phyloP scores from a whole-genome alignment of 2,888 invertebrate species.

The Troides oblongomaculatus region DNA sequence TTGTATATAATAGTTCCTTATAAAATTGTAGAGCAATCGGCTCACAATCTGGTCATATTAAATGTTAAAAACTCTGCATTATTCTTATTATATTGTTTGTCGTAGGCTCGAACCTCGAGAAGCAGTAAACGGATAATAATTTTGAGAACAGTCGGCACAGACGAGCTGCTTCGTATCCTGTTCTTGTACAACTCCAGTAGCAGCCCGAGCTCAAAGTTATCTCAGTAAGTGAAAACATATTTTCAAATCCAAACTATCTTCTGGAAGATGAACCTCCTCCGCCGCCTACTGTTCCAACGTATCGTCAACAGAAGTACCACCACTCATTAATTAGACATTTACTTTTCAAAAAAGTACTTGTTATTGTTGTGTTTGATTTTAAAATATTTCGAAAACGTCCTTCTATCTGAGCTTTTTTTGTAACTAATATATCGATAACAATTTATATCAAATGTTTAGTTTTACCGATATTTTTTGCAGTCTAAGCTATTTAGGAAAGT shows the following conservation, averaged over 20 bases:
- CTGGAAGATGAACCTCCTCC: not conserved
- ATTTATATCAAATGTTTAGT: not conserved
- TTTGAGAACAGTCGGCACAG: not conserved
- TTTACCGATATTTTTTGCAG: not conserved
- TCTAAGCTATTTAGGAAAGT: not conserved
- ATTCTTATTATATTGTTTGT: not conserved
- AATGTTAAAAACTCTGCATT: not conserved
- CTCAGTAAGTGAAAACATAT: not conserved
- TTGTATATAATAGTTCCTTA: no score
- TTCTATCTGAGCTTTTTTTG: not conserved
- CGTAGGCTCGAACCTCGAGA: not conserved
- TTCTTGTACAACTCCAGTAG: not conserved
- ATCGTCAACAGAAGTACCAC: not conserved
- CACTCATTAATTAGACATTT: not conserved
- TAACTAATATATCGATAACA: not conserved
- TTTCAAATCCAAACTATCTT: not conserved
- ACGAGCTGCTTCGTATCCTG: not conserved
- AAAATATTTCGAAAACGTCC: not conserved
- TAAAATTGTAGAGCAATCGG: no score
- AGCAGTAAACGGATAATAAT: not conserved
- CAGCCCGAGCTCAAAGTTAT: not conserved
- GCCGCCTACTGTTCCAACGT: not conserved
- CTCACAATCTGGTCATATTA: no score
- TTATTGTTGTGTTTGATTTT: not conserved
- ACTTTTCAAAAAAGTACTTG: slow-evolving; percentile 1